Percentiles rank a stretch among this genome's conserved stretches.
Conservation (phyloP, 2,888 invertebrate genomes). For the Hemistola chrysoprasaria region DNA sequence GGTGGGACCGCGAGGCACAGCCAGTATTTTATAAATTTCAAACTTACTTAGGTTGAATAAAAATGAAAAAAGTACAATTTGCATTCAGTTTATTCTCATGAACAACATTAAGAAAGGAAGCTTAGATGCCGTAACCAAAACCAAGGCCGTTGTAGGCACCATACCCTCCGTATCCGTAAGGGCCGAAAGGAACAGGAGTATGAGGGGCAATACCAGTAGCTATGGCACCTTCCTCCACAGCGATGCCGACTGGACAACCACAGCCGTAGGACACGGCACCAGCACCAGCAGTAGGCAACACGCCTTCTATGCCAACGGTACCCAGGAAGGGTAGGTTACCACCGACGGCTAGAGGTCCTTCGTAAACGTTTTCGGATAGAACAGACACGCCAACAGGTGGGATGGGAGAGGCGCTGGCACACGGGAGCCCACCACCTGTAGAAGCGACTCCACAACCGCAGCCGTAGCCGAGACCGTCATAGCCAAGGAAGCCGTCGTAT, state of each 20-base stretch:
- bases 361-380: slow-evolving; percentile 25
- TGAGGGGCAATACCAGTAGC: background rate
- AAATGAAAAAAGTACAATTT: too few relatives aligned
- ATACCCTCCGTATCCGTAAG: background rate
- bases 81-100: too few relatives aligned
- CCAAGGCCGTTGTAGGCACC: background rate
- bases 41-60: too few relatives aligned
- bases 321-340: too few relatives aligned
- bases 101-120: too few relatives aligned
- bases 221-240: background rate
- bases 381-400: slow-evolving; percentile 26
- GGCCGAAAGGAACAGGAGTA: background rate
- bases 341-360: background rate
- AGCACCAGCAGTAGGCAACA: background rate
- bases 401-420: slow-evolving; percentile 27
- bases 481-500: too few relatives aligned
- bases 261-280: background rate
- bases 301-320: background rate
- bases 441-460: slow-evolving; percentile 10
- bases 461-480: too few relatives aligned
- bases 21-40: too few relatives aligned
- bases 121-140: too few relatives aligned
- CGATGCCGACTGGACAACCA: background rate
- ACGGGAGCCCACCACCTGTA: slow-evolving; percentile 20
- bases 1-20: too few relatives aligned